These are phyloP conservation scores for Cyphomyrus discorhynchus DNA, from an alignment of 2,113 vertebrate species.

Conservation along the genomic window DNA sequence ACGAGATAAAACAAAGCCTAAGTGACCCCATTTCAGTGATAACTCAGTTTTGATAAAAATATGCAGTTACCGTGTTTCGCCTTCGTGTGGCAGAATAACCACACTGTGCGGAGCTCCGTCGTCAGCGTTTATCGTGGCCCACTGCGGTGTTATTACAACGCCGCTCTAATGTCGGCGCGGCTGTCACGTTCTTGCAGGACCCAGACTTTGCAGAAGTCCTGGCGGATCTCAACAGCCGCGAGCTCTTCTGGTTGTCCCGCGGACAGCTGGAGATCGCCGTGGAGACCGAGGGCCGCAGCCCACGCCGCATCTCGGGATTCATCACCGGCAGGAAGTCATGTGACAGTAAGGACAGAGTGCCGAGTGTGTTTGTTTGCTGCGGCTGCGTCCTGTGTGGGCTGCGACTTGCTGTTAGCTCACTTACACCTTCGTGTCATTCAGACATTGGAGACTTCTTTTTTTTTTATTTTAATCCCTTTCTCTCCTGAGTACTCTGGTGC, in stretches of 20 bases:
- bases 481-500: no score
- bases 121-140: neutral
- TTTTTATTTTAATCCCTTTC: neutral
- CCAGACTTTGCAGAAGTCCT: conserved; percentile 87
- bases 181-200: conserved; percentile 55
- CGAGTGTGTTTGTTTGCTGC: neutral
- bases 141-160: neutral
- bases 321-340: conserved; percentile 81
- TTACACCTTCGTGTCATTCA: neutral
- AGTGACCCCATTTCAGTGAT: neutral
- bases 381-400: neutral
- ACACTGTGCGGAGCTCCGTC: neutral
- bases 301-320: conserved; percentile 67
- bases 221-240: conserved; percentile 71
- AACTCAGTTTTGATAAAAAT: neutral
- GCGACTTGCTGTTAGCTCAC: neutral
- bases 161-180: neutral
- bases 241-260: conserved; percentile 83
- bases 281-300: conserved; percentile 58
- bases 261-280: conserved; percentile 79
- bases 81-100: neutral
- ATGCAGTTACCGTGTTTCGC: neutral
- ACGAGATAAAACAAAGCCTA: neutral
- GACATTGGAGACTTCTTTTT: neutral
- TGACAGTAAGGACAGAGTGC: conserved; percentile 71